Evolutionary conservation across 2,113 vertebrate genomes (phyloP), one percentile per base, ranked within the genome.

Genomic region (Bambusicola thoracicus): DNA sequence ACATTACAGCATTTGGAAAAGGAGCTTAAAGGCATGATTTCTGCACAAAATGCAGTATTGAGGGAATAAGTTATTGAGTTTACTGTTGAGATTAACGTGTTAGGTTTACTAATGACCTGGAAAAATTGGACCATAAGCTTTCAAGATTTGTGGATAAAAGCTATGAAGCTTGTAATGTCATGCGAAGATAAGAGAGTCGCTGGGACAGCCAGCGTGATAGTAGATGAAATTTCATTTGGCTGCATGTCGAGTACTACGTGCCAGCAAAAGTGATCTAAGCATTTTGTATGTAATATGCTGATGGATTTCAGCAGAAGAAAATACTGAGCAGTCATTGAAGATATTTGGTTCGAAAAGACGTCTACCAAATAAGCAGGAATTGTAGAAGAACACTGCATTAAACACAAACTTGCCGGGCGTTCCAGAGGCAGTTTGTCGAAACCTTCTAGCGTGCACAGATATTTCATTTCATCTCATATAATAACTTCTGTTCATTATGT

Each of bases 81-180:
- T 92, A 44, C 70, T 79, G 12, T 66, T 85, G 89, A 83, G 79
- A n/a, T 25, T 79, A 62, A 58, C 30, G 32, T 62, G 10, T 69
- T 65, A 76, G 85, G 72, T 85, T 81, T 87, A 51, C 85, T 82
- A 94, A 91, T 74, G 74, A 73, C 32, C 41, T 73, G 78, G 63
- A 89, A 81, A 89, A 92, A 93, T 58, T 16, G 86, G 58, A 89
- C 63, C 22, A n/a, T 92, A 81, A 79, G 69, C 91, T 92, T 90
- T 92, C 67, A 81, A 69, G 81, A 89, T 87, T 53, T 94, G 75
- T 82, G 75, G 91, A 67, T 85, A 89, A 91, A 93, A 91, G 56
- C 74, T 85, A n/a, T 66, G 84, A 53, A 89, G 84, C 81, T 92
- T 91, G 69, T 73, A 85, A 91, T 73, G 49, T 76, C 1, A 1